These are phyloP conservation scores for Ascaphus truei DNA, from an alignment of 2,113 vertebrate species.

Conservation along the genomic window DNA sequence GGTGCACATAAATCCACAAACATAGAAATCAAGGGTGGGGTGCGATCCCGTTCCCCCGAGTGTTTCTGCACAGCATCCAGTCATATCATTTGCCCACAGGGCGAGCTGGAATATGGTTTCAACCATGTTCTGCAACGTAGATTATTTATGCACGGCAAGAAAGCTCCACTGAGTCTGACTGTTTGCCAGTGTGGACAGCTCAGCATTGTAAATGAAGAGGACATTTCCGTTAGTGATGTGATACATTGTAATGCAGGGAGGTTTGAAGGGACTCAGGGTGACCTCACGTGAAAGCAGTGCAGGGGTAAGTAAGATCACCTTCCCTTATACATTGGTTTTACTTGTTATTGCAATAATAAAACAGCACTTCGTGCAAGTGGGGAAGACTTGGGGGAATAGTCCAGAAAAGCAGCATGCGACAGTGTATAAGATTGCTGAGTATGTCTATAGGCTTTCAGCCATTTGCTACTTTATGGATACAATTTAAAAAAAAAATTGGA, in stretches of 20 bases:
- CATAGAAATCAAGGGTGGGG: slow-evolving; percentile 44
- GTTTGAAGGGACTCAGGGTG: background rate
- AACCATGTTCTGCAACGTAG: slow-evolving; percentile 46
- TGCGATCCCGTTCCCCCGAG: slow-evolving; percentile 32
- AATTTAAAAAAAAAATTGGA: too few species aligned
- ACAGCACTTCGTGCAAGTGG: too few species aligned
- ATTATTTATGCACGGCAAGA: slow-evolving; percentile 50
- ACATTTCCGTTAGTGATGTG: slow-evolving; percentile 30
- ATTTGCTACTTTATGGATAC: too few species aligned
- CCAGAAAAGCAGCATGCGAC: too few species aligned
- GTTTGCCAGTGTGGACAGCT: slow-evolving; percentile 36
- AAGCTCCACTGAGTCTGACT: slow-evolving; percentile 40
- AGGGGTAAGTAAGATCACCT: too few species aligned
- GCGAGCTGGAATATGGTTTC: slow-evolving; percentile 41
- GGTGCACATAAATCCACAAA: slow-evolving; percentile 46
- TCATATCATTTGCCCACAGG: slow-evolving; percentile 48
- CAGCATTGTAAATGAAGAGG: slow-evolving; percentile 23
- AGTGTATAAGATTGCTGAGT: too few species aligned
- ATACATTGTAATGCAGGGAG: slow-evolving; percentile 16
- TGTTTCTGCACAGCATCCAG: slow-evolving; percentile 46
- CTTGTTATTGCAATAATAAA: too few species aligned
- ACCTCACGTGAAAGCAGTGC: too few species aligned
- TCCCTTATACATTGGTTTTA: too few species aligned
- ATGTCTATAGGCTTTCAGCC: too few species aligned
- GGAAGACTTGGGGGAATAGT: too few species aligned